Evolutionary conservation across 2,113 vertebrate genomes (phyloP).

Genomic region (Macrotus californicus): DNA sequence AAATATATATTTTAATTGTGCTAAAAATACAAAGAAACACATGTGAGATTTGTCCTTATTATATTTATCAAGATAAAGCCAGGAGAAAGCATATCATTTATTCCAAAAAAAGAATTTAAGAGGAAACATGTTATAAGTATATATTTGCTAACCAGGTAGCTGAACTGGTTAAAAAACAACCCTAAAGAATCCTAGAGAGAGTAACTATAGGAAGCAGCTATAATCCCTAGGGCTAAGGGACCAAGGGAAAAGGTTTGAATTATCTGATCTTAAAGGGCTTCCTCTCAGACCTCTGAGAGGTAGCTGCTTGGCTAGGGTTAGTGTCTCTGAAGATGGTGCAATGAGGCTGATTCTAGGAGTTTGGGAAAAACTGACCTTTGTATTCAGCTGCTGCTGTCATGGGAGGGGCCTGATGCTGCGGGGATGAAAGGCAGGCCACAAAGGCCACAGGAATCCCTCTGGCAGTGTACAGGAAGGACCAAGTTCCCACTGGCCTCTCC

Average conservation of each 20-base stretch:
- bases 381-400: background rate
- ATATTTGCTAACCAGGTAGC: background rate
- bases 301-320: background rate
- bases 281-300: background rate
- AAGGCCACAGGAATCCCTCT: background rate
- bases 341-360: background rate
- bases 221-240: background rate
- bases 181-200: background rate
- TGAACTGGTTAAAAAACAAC: background rate
- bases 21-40: background rate
- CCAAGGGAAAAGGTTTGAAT: background rate
- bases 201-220: background rate
- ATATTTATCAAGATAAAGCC: background rate
- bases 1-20: background rate
- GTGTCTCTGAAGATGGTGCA: background rate
- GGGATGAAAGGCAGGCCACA: no score
- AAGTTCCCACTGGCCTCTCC: no score
- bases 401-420: background rate
- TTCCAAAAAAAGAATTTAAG: background rate
- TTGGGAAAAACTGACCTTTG: background rate
- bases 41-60: background rate
- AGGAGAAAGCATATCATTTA: background rate
- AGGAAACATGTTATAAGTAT: background rate
- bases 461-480: background rate
- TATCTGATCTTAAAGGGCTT: background rate